These are phyloP conservation scores for Ranitomeya variabilis DNA, from an alignment of 2,113 vertebrate genomes.

Conservation along the genomic window DNA sequence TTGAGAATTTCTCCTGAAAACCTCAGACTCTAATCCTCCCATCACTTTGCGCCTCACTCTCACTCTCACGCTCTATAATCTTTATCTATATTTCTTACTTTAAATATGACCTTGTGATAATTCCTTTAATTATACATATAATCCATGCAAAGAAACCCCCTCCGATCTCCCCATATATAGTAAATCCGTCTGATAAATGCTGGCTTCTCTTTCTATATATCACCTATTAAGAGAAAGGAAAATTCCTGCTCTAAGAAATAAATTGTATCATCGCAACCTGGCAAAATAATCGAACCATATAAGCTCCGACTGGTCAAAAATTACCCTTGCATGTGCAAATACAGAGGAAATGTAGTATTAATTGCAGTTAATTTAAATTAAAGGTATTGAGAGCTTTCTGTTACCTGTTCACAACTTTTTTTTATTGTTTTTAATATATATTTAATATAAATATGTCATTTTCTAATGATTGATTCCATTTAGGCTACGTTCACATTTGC, in stretches of 20 bases:
- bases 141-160: background rate
- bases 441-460: no score
- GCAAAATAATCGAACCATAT: background rate
- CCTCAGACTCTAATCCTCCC: background rate
- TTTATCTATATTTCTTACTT: background rate
- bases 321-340: no score
- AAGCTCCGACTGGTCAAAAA: no score
- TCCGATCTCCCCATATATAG: background rate
- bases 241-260: background rate
- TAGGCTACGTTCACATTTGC: no score
- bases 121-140: background rate
- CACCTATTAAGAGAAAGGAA: background rate
- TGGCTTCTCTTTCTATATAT: background rate
- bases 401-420: no score
- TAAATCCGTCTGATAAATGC: background rate
- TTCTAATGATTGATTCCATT: no score
- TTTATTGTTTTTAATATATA: no score
- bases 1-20: background rate
- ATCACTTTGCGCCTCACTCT: background rate
- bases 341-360: no score
- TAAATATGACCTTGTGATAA: constrained; percentile 6
- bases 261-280: background rate
- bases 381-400: no score
- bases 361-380: no score
- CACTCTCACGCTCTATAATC: background rate